Evolutionary conservation across 2,888 invertebrate species (phyloP).

Genomic region (Cephus runcator): DNA sequence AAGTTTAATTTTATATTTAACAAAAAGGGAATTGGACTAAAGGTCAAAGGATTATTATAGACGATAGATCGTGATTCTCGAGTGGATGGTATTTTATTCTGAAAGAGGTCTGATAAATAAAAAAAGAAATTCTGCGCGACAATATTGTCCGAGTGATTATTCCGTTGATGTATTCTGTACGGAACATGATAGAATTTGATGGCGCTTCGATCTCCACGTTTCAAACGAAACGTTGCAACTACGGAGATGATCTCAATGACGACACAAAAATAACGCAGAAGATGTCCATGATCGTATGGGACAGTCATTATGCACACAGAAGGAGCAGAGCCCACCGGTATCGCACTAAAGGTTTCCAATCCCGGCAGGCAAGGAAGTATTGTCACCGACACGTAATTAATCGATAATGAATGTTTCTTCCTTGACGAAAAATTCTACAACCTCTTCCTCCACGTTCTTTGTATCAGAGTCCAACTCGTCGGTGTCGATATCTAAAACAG

Average conservation of each 20-base stretch:
- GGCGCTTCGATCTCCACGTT: slow-evolving; percentile 47
- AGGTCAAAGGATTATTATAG: not conserved
- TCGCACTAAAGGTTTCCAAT: slow-evolving; percentile 35
- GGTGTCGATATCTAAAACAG: slow-evolving; percentile 86
- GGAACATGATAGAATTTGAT: slow-evolving; percentile 63
- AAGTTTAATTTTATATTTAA: slow-evolving; percentile 21
- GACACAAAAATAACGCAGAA: slow-evolving; percentile 35
- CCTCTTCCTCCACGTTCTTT: slow-evolving; percentile 91
- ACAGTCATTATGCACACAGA: slow-evolving; percentile 37
- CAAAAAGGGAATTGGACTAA: not conserved
- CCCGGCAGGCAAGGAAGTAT: slow-evolving; percentile 22
- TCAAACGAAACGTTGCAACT: slow-evolving; percentile 32
- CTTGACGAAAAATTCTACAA: slow-evolving; percentile 97
- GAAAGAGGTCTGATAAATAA: slow-evolving; percentile 28
- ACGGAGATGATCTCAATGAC: slow-evolving; percentile 30
- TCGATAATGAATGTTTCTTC: slow-evolving; percentile 88
- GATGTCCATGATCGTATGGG: slow-evolving; percentile 36
- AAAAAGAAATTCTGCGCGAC: slow-evolving; percentile 25
- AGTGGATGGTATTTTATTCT: slow-evolving; percentile 9
- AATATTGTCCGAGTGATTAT: slow-evolving; percentile 14
- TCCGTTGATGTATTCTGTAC: slow-evolving; percentile 56
- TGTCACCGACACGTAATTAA: slow-evolving; percentile 64
- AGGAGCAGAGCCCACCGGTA: slow-evolving; percentile 25
- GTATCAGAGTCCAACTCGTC: slow-evolving; percentile 89
- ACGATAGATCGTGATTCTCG: not conserved